Evolutionary conservation across 1,140 invertebrate species (phyloP), one percentile per base, ranked within the genome.

Genomic region (Drosophila prosaltans): DNA sequence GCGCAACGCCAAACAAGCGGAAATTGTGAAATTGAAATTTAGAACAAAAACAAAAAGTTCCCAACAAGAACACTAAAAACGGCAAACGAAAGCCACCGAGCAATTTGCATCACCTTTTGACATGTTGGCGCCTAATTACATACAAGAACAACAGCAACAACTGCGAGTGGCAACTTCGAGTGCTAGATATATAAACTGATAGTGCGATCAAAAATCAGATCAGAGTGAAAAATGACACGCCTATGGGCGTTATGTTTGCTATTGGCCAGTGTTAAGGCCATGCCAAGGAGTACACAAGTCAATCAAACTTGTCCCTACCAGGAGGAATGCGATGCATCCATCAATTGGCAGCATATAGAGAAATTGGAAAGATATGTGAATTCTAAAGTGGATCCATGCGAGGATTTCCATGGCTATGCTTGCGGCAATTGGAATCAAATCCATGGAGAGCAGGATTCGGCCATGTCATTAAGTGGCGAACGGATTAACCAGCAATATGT

Each of bases 401-500:
- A 96, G 1, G 97, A 98, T 91, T 98, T 98, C 90, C 98, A 98
- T 91, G 94, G 96, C 80, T 98, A 96, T 82, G 95, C 97, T 1
- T 98, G 97, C 90, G 97, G 97, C n/a, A 96, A 96, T 73, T 98
- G 97, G 97, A 24, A 32, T 2, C n/a, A 30, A 1, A 63, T 65
- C 16, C 83, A 86, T 6, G 75, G 51, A 4, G 39, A 57, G 3
- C 65, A 74, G 8, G 65, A 58, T 2, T 89, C 84, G 1, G 73
- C 84, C 6, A 89, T 86, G 65, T 65, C 65, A 1, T 24, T 83
- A 2, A 88, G 84, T 39, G 84, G 78, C 10, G 28, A 40, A 0
- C 58, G 65, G 2, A 78, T 89, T 10, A 73, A 83, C 28, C 62
- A 69, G 6, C 66, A 72, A 1, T 88, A 83, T 48, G 72, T 69